Conservation (phyloP, 2,113 vertebrate species). For the Paratilapia polleni region DNA sequence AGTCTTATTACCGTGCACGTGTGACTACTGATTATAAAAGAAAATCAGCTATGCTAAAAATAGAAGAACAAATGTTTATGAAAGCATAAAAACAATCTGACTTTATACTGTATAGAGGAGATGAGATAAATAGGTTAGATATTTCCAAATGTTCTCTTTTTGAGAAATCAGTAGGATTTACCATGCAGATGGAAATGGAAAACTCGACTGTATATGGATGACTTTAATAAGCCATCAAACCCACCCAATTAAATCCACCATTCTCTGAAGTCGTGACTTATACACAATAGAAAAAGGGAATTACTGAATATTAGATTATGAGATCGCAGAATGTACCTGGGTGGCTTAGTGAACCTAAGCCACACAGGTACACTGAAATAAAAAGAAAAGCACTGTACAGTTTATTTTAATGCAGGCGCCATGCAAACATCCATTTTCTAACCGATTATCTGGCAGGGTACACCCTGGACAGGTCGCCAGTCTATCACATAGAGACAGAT, state of each 20-base stretch:
- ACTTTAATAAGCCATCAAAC: conserved; percentile 31
- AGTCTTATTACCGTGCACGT: background rate
- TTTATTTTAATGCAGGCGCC: background rate
- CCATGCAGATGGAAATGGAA: conserved; percentile 3
- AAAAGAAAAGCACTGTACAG: background rate
- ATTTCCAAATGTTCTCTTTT: background rate
- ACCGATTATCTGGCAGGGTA: background rate
- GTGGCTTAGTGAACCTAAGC: background rate
- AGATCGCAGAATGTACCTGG: conserved; percentile 6
- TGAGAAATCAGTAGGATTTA: conserved; percentile 7
- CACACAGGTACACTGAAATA: background rate
- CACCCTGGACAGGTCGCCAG: background rate
- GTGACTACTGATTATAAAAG: background rate
- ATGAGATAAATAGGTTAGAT: background rate
- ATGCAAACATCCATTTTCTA: background rate
- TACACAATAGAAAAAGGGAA: conserved; percentile 11
- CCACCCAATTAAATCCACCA: background rate
- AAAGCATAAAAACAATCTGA: background rate
- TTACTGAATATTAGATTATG: conserved; percentile 13
- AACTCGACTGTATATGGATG: conserved; percentile 17
- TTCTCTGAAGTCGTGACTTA: conserved; percentile 9
- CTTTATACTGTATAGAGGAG: background rate
- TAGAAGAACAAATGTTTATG: background rate
- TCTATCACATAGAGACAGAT: background rate
- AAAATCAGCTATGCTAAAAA: background rate